Evolutionary conservation across 2,797 vertebrate genomes (phyloP).

Genomic region (Xiphophorus birchmanni): DNA sequence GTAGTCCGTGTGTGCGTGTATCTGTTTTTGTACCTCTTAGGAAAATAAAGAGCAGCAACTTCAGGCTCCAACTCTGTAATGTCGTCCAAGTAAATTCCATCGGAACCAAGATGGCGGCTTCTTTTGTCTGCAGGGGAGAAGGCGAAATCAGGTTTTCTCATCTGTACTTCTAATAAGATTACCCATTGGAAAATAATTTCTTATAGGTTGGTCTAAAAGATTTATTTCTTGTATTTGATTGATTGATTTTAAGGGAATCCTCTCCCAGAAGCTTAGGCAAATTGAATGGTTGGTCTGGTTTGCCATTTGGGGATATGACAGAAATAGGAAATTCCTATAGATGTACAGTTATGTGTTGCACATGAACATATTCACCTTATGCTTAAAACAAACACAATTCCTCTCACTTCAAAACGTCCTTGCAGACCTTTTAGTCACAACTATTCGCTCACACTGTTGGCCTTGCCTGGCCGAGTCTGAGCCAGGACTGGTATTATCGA

Average conservation of each 20-base stretch:
- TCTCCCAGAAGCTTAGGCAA: neutral
- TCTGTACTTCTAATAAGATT: neutral
- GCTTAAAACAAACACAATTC: neutral
- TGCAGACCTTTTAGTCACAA: neutral
- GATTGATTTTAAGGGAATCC: neutral
- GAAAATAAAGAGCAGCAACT: conserved; percentile 95
- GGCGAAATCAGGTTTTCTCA: neutral
- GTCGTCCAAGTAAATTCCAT: conserved; percentile 96
- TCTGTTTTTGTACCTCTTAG: conserved; percentile 86
- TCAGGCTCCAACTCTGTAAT: conserved; percentile 95
- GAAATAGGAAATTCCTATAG: neutral
- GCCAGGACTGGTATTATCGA: neutral
- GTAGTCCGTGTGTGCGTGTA: neutral
- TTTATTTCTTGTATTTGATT: neutral
- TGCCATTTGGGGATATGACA: no score
- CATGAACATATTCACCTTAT: neutral
- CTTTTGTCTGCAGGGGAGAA: conserved; percentile 84
- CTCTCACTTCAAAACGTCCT: neutral
- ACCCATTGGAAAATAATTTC: neutral
- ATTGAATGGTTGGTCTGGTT: neutral
- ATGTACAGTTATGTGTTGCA: neutral
- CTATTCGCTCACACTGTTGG: neutral
- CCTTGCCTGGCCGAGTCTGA: neutral
- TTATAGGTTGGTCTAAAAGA: neutral
- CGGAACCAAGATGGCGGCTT: conserved; percentile 92